These are phyloP conservation scores for Synanceia verrucosa DNA, from an alignment of 2,797 vertebrate species.

Conservation along the genomic window DNA sequence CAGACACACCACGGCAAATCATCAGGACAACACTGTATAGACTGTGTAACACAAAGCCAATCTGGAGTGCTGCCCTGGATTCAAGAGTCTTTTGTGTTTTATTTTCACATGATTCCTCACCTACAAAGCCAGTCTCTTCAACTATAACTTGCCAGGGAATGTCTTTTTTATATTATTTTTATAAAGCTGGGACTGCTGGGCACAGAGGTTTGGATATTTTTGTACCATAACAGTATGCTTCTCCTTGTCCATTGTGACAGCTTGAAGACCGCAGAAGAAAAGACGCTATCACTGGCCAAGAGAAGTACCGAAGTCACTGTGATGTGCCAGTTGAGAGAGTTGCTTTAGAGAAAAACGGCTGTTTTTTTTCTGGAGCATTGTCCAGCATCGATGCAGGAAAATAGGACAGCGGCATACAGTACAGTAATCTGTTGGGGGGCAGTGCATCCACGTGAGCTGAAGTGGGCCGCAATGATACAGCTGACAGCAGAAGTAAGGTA, in stretches of 20 bases:
- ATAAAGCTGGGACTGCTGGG: slow-evolving; percentile 32
- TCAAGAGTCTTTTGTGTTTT: slow-evolving; percentile 19
- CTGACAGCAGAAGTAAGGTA: slow-evolving; percentile 2
- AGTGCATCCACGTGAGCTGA: neutral
- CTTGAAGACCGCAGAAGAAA: slow-evolving; percentile 31
- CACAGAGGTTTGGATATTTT: slow-evolving; percentile 52
- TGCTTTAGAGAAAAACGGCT: slow-evolving; percentile 16
- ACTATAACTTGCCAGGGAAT: slow-evolving; percentile 15
- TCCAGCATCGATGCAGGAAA: slow-evolving; percentile 42
- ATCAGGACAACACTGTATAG: neutral
- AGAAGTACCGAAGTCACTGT: slow-evolving; percentile 4
- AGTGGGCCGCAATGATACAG: slow-evolving; percentile 4
- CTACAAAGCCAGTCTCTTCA: slow-evolving; percentile 7
- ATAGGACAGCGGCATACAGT: slow-evolving; percentile 43
- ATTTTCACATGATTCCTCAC: slow-evolving; percentile 8
- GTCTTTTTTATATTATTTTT: slow-evolving; percentile 20
- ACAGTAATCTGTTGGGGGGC: slow-evolving; percentile 3
- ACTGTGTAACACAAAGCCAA: slow-evolving; percentile 12
- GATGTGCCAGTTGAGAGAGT: slow-evolving; percentile 30
- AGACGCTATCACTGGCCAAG: slow-evolving; percentile 5
- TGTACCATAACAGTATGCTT: slow-evolving; percentile 23
- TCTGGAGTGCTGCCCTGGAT: slow-evolving; percentile 22
- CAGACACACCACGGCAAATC: neutral
- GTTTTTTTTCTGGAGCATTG: slow-evolving; percentile 45
- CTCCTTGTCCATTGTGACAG: slow-evolving; percentile 31